Base-by-base conservation (phyloP, 2,797 vertebrate species). In the Sorex maritimensis region DNA sequence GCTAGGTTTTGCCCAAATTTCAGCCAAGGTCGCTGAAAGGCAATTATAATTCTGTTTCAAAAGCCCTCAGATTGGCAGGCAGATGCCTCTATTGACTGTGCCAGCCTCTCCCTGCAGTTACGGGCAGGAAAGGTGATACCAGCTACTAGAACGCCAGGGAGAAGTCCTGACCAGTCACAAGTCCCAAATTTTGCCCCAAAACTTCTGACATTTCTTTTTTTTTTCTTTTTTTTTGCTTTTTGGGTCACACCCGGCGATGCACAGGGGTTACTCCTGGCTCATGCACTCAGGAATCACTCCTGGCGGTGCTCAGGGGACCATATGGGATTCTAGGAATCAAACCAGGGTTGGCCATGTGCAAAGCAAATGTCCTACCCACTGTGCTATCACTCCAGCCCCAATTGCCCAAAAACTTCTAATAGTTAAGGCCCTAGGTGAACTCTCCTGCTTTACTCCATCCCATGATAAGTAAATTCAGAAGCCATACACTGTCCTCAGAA, bases 381-480 rank as follows among this genome's bases (percentile, higher is more conserved):
- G 34, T 34, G 34, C 34, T 34, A 34, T 34, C 34, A 34, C 34
- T 34, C 34, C 34, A 79, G 80, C 52, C 44, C 82, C 90, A 38
- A 9, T 91, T 79, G 69, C 88, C 49, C 6, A 34, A 83, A 86
- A 77, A 83, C 83, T 92, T 82, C 94, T 86, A 75, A 93, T 75
- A 92, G 78, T 94, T 73, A 78, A 81, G 80, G 93, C 63, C 88
- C 52, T 30, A 41, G 49, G 87, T 83, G 55, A 93, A 96, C 86
- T 84, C 72, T 61, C 30, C 30, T 17, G 72, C 21, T 86, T 92
- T 44, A 87, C 77, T 80, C 80, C 52, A 75, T 86, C 58, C 26
- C 58, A 93, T 93, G 93, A 92, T 93, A 94, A 84, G 94, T 58
- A 86, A 67, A 69, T 88, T 94, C 88, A 93, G 93, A 93, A 94